phyloP scores from a whole-genome alignment of 2,113 vertebrate species.

The Leptodactylus fuscus region DNA sequence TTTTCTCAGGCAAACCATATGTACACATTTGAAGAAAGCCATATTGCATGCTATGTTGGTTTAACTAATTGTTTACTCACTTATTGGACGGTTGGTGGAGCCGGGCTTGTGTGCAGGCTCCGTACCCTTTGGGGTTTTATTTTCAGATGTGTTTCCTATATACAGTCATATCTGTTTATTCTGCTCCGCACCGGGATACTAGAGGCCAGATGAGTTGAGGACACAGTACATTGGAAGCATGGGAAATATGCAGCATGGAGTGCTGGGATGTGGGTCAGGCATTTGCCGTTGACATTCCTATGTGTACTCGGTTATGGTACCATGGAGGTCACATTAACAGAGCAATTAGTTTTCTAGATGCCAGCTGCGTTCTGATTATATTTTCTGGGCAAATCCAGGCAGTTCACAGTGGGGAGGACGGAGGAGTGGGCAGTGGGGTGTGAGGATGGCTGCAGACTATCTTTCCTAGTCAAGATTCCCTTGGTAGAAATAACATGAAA shows the following conservation, averaged over 20 bases:
- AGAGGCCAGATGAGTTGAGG: neutral
- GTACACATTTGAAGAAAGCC: slow-evolving; percentile 11
- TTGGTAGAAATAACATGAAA: too few relatives aligned
- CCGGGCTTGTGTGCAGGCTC: neutral
- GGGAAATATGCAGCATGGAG: neutral
- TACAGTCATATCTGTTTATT: neutral
- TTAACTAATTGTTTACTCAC: slow-evolving; percentile 21
- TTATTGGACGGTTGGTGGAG: neutral
- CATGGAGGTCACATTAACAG: slow-evolving; percentile 21
- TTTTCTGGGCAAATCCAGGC: slow-evolving; percentile 7
- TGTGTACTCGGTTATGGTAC: neutral
- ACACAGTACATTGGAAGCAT: neutral
- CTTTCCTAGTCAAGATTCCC: neutral
- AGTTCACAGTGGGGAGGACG: slow-evolving; percentile 6
- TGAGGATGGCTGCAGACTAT: neutral
- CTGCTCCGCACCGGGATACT: neutral
- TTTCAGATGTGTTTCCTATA: neutral
- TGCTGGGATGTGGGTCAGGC: slow-evolving; percentile 4
- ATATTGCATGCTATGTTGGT: slow-evolving; percentile 15
- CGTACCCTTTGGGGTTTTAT: neutral
- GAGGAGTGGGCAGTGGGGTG: neutral
- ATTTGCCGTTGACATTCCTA: slow-evolving; percentile 9
- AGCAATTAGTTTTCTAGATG: neutral
- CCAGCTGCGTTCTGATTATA: slow-evolving; percentile 35
- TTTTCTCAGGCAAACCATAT: slow-evolving; percentile 23